phyloP scores from a whole-genome alignment of 2,888 invertebrate species.

The Syrphus vitripennis region DNA sequence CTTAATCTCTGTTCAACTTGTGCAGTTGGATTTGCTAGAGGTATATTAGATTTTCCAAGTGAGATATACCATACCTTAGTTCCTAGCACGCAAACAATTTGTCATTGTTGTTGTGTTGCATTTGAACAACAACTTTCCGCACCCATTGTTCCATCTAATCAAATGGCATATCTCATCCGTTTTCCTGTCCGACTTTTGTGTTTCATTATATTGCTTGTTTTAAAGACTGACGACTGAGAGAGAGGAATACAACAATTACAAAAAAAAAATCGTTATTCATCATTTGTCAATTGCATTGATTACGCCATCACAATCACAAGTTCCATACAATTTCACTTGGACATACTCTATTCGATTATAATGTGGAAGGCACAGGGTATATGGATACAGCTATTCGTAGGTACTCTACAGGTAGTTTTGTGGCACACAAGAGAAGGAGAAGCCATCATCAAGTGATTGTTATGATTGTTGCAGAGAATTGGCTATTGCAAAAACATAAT shows the following conservation, averaged over 20 bases:
- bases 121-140: conserved; percentile 43
- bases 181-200: conserved; percentile 16
- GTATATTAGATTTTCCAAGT: neutral
- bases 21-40: too few species aligned
- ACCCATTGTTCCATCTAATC: conserved; percentile 45
- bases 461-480: neutral
- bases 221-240: too few species aligned
- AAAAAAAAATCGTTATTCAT: conserved; percentile 22
- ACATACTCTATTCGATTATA: conserved; percentile 19
- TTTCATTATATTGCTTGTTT: conserved; percentile 27
- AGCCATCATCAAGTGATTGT: conserved; percentile 29
- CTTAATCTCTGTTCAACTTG: conserved; percentile 48
- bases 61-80: neutral
- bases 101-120: conserved; percentile 45
- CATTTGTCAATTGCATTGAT: conserved; percentile 65
- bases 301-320: conserved; percentile 53
- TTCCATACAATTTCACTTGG: conserved; percentile 54
- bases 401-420: conserved; percentile 9
- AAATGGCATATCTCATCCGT: conserved; percentile 36
- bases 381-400: neutral
- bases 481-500: neutral
- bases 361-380: neutral
- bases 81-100: conserved; percentile 43
- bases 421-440: neutral
- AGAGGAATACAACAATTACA: neutral